phyloP scores from a whole-genome alignment of 2,113 vertebrate species.

The Nycticebus coucang region DNA sequence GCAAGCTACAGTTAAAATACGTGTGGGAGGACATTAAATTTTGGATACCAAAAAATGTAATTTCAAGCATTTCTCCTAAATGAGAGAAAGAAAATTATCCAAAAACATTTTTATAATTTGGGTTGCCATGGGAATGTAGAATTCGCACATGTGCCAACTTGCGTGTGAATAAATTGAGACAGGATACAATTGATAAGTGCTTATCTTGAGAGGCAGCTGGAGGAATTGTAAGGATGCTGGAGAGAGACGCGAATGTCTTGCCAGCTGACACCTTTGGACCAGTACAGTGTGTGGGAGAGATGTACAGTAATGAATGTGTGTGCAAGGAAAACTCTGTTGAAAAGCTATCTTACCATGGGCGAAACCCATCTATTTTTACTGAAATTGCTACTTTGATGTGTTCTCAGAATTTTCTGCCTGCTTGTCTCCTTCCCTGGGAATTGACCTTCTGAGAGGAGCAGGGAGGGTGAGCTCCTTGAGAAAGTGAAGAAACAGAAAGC shows the following conservation, averaged over 20 bases:
- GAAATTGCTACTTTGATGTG: constrained; percentile 68
- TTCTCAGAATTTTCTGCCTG: constrained; percentile 47
- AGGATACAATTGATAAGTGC: not conserved
- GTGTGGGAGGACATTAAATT: not conserved
- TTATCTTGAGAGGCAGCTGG: not conserved
- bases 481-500: not conserved
- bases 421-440: constrained; percentile 18
- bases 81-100: not conserved
- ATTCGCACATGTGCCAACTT: not conserved
- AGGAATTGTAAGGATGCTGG: not conserved
- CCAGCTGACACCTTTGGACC: constrained; percentile 50
- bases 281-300: constrained; percentile 42
- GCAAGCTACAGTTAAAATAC: constrained; percentile 3
- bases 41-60: not conserved
- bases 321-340: not conserved
- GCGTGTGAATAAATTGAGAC: not conserved
- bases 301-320: constrained; percentile 42
- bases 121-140: not conserved
- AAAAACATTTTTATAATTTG: not conserved
- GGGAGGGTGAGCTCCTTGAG: not conserved
- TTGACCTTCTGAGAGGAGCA: constrained; percentile 37
- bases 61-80: constrained; percentile 10
- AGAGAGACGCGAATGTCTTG: not conserved
- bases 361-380: constrained; percentile 71
- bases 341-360: constrained; percentile 22